Base-by-base conservation (phyloP, 2,888 invertebrate genomes). In the Ditylenchus weischeri region DNA sequence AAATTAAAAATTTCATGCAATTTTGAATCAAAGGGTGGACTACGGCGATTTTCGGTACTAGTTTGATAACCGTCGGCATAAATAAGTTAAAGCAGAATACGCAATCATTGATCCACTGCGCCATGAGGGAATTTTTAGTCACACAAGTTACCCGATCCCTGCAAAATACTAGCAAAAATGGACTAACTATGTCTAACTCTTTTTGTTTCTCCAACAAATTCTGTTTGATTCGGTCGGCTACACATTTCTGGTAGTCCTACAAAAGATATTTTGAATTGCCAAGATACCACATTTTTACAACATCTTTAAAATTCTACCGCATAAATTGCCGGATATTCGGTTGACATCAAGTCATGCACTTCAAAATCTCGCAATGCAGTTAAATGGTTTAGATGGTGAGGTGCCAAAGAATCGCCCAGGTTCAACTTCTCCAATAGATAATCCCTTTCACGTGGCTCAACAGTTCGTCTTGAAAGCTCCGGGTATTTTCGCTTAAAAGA, bases 241-340 rank as follows among this genome's bases (percentile, higher is more conserved):
- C 69, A 7, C 83, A 79, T 59, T 79, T 76, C 57, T 81, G 76
- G 72, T 84, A 84, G 67, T 83, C 84, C 84, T 84, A 72, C 11
- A 76, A 72, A 15, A 54, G 10, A 7, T 54, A 54, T 13, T 54
- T 54, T 10, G 7, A 10, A 29, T 15, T 18, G n/a, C 21, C 0
- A 38, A 43, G 0, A 57, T 61, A 4, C 69, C 61, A 0, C 72
- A 67, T 51, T 64, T 72, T 60, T 78, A 59, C 35, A 7, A 72
- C 69, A 75, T 75, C 65, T 75, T 84, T 18, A 19, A 23, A 51
- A 10, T 50, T 19, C 15, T 21, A 63, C 63, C 18, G 92, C 91
- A 83, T 93, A 95, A 82, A 94, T 93, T 70, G 90, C 90, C 57
- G 91, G 92, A 85, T 93, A 96, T 85, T 96, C 96, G 47, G 90